Evolutionary conservation across 1,140 invertebrate species (phyloP).

Genomic region (Habropoda laboriosa): DNA sequence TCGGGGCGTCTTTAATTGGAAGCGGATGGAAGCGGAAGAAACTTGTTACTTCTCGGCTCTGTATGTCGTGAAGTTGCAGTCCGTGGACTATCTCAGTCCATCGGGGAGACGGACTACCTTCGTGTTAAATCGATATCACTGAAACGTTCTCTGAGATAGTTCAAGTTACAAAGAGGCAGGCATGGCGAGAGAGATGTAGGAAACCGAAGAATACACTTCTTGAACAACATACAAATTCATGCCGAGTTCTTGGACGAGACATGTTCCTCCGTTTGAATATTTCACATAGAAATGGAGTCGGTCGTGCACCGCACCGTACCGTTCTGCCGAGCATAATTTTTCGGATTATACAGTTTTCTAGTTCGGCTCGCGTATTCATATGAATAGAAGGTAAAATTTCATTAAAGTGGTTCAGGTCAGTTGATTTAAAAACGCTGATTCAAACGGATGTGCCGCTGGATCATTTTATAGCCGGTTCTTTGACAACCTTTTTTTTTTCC

Average conservation of each 20-base stretch:
- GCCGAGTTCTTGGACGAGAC: neutral
- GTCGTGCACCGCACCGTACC: neutral
- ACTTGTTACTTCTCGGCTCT: constrained; percentile 34
- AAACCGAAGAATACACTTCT: neutral
- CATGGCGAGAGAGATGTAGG: too few species aligned
- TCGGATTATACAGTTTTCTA: constrained; percentile 24
- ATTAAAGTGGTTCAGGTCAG: constrained; percentile 49
- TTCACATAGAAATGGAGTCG: neutral
- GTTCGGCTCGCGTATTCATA: neutral
- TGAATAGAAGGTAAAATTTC: constrained; percentile 26
- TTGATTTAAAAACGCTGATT: constrained; percentile 29
- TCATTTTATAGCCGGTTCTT: constrained; percentile 22
- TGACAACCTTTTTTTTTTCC: neutral
- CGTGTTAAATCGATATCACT: constrained; percentile 51
- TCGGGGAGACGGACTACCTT: constrained; percentile 27
- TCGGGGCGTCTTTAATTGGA: constrained; percentile 53
- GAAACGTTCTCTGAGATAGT: constrained; percentile 25
- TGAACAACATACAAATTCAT: constrained; percentile 24
- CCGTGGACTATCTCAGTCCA: constrained; percentile 23
- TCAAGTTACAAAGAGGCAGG: neutral
- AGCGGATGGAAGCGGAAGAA: constrained; percentile 40
- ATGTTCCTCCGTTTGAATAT: constrained; percentile 4
- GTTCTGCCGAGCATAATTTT: neutral
- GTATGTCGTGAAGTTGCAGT: constrained; percentile 41
- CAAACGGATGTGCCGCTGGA: constrained; percentile 6